Percentiles rank a stretch among this genome's conserved stretches.
These are phyloP conservation scores for Aptenodytes forsteri DNA, from an alignment of 2,113 vertebrate species.

Conservation along the genomic window DNA sequence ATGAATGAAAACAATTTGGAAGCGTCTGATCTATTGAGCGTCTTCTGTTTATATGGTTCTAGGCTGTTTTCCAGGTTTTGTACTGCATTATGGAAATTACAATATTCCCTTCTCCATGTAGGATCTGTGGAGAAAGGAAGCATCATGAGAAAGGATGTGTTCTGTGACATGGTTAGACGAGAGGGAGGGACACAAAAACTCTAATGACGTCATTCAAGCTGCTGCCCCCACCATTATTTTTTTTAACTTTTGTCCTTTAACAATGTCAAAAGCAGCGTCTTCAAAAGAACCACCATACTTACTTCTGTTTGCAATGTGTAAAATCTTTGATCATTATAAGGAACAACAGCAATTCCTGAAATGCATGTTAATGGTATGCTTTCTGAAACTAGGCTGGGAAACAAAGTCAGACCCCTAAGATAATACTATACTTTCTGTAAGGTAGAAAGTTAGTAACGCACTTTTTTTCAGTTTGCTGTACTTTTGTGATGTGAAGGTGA, in stretches of 20 bases:
- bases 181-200: not conserved
- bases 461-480: not conserved
- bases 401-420: not conserved
- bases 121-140: not conserved
- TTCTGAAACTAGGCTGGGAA: not conserved
- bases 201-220: not conserved
- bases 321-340: not conserved
- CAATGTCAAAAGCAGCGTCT: not conserved
- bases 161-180: not conserved
- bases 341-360: not conserved
- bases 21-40: fast-evolving
- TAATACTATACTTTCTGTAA: not conserved
- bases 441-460: not conserved
- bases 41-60: not conserved
- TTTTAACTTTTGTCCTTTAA: not conserved
- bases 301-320: not conserved
- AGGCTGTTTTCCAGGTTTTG: not conserved
- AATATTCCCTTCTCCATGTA: not conserved
- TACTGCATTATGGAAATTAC: not conserved
- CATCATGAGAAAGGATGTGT: not conserved
- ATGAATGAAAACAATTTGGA: not conserved
- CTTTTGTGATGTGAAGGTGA: not conserved
- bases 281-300: not conserved
- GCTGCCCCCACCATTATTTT: not conserved
- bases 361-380: not conserved